Percentiles rank a stretch among this genome's conserved stretches.
phyloP scores from a whole-genome alignment of 2,113 vertebrate genomes.

The Salvelinus fontinalis region DNA sequence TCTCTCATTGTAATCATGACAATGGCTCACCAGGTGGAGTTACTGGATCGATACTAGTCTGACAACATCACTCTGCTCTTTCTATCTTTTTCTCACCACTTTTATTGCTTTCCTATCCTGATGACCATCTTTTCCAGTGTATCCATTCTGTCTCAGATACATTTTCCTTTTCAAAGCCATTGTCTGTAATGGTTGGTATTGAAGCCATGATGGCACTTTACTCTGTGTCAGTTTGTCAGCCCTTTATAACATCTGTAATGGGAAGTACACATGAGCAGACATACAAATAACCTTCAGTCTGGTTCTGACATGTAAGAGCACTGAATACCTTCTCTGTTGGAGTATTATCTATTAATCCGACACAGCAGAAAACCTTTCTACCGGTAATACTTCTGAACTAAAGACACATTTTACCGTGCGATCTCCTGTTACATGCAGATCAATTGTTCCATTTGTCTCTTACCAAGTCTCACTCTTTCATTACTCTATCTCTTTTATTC shows the following conservation, averaged over 20 bases:
- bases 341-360: conserved; percentile 17
- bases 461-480: neutral
- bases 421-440: neutral
- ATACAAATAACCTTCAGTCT: conserved; percentile 15
- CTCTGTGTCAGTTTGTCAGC: neutral
- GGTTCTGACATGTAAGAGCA: conserved; percentile 22
- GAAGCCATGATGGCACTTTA: neutral
- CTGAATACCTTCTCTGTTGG: too few relatives aligned
- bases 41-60: conserved; percentile 38
- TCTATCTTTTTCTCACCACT: neutral
- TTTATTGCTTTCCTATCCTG: neutral
- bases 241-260: conserved; percentile 13
- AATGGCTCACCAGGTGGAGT: conserved; percentile 53
- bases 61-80: conserved; percentile 17
- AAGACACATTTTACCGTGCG: too few relatives aligned
- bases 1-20: conserved; percentile 61
- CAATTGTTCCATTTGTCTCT: neutral
- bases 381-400: too few relatives aligned
- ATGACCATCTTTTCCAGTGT: neutral
- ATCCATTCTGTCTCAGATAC: neutral
- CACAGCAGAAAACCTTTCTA: conserved; percentile 2
- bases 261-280: conserved; percentile 17
- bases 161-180: too few relatives aligned
- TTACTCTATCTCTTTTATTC: neutral
- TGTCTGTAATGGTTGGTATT: conserved; percentile 16